phyloP scores from a whole-genome alignment of 2,797 vertebrate genomes.

The Poeciliopsis paucimaculata region DNA sequence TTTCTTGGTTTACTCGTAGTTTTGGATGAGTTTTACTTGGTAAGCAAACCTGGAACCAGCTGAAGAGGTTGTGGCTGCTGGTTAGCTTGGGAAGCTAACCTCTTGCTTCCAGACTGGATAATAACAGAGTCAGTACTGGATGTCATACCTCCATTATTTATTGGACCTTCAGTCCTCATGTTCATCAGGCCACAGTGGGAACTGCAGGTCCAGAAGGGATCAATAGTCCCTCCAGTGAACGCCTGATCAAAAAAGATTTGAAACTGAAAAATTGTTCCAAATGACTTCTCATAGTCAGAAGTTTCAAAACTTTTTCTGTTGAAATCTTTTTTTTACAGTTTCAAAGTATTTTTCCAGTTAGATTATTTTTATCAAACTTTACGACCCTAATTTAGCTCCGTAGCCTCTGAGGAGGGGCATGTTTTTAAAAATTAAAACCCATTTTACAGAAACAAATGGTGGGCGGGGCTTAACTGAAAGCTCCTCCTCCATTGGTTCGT shows the following conservation, averaged over 20 bases:
- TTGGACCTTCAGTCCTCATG: not conserved
- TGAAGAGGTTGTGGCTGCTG: not conserved
- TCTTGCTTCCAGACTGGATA: not conserved
- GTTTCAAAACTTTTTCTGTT: too few species aligned
- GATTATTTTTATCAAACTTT: too few species aligned
- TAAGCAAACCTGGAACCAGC: not conserved
- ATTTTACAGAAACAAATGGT: not conserved
- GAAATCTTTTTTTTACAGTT: too few species aligned
- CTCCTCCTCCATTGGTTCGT: not conserved
- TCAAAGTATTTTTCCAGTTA: too few species aligned
- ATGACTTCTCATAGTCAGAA: too few species aligned
- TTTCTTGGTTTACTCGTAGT: not conserved
- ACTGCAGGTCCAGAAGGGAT: not conserved
- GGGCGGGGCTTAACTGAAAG: not conserved
- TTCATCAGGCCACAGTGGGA: not conserved
- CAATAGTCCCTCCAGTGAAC: not conserved
- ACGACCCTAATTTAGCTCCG: too few species aligned
- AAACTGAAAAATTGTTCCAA: too few species aligned
- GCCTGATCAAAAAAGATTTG: too few species aligned
- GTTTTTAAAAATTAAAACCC: too few species aligned
- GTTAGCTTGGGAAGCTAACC: not conserved
- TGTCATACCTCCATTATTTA: not conserved
- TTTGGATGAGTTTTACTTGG: not conserved
- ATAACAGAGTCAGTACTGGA: not conserved
- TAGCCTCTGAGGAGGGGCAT: too few species aligned